Base-by-base conservation (phyloP, 2,113 vertebrate genomes). In the Hypanus sabinus region DNA sequence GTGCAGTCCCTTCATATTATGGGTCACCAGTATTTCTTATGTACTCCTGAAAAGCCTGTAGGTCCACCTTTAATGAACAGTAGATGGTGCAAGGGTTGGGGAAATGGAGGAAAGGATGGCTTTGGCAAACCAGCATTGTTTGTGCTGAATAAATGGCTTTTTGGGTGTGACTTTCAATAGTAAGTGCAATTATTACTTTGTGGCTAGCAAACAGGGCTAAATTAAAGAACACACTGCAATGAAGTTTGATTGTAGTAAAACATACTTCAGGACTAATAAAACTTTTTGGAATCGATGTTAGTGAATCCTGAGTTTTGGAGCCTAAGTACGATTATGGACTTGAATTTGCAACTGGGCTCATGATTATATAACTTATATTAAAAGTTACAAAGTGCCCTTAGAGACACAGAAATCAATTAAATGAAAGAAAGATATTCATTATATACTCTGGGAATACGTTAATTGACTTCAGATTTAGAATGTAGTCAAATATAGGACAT, bases 391-490 rank as follows among this genome's bases (percentile, higher is more conserved):
- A 70, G 38, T 55, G 5, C 33, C 36, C 91, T 93, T 38, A 93
- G 91, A 93, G 36, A 73, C 62, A 70, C 27, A 46, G 36, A 46
- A 71, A 93, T 93, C 70, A 73, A 93, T 93, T 93, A 93, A 93
- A 27, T 73, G 36, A 38, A 55, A 65, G 38, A 93, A 38, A 73
- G 73, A 93, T 93, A 93, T 36, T 22, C 91, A 93, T 24, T 1
- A 1, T 73, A 73, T 70, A 75, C 22, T 16, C 27, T 93, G 91
- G 91, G 38, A 71, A 22, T 68, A 73, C 6, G 22, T 93, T 93
- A 93, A 93, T 55, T 93, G 91, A 73, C 36, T 93, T 33, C 68
- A 46, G 91, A 93, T 93, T 93, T 93, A 73, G 91, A 38, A 75
- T 36, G 71, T 93, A 71, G 38, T 93, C 68, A 55, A 93, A 93